phyloP scores from a whole-genome alignment of 2,888 invertebrate species.

The Hydrotaea diabolus region DNA sequence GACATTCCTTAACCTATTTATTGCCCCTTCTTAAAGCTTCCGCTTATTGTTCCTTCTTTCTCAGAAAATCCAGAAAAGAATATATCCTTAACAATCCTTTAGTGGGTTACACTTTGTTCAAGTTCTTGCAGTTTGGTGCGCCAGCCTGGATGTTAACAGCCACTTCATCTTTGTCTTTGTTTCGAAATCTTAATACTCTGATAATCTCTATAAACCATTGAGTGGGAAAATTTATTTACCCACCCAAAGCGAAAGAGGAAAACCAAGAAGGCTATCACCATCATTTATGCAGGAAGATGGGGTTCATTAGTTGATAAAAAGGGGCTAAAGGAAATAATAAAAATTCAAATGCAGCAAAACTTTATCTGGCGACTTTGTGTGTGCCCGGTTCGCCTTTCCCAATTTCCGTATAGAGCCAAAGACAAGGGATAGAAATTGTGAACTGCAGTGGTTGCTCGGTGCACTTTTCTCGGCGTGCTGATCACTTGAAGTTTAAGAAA shows the following conservation, averaged over 20 bases:
- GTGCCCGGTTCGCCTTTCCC: not conserved
- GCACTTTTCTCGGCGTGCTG: constrained; percentile 39
- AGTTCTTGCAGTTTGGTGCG: not conserved
- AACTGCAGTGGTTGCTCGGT: constrained; percentile 39
- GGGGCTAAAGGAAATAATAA: constrained; percentile 48
- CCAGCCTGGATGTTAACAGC: not conserved
- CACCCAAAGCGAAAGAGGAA: not conserved
- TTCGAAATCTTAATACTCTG: constrained; percentile 26
- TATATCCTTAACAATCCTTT: not conserved
- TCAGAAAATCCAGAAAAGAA: not conserved
- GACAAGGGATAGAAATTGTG: not conserved
- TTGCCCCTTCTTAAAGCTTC: not conserved
- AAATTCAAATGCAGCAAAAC: constrained; percentile 53
- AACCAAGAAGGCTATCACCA: not conserved
- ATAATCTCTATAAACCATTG: constrained; percentile 46
- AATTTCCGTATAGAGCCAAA: constrained; percentile 19
- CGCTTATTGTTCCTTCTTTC: not conserved
- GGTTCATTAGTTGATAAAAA: constrained; percentile 51
- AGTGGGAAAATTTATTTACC: constrained; percentile 41
- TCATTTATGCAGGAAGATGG: not conserved
- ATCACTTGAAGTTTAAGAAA: constrained; percentile 22
- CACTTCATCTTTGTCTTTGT: constrained; percentile 27
- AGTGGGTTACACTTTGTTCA: not conserved
- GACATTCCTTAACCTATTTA: not conserved
- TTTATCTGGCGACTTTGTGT: constrained; percentile 26